Evolutionary conservation across 2,113 vertebrate genomes (phyloP).

Genomic region (Percina caprodes): DNA sequence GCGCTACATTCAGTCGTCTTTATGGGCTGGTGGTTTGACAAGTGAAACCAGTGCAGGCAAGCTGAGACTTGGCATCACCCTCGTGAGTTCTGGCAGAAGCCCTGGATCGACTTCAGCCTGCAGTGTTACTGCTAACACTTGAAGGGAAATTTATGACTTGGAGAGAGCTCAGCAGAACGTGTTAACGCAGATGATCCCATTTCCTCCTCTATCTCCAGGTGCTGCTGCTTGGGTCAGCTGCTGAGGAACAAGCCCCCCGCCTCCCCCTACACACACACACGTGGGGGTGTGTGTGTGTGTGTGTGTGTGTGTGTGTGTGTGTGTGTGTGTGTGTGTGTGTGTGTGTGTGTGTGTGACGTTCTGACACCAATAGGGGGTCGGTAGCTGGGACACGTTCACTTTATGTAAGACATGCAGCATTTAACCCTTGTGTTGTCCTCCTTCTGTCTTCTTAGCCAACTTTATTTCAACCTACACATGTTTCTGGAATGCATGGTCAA

Average conservation of each 20-base stretch:
- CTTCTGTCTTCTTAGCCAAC: too few species aligned
- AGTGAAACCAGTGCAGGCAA: conserved; percentile 54
- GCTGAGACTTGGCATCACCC: conserved; percentile 57
- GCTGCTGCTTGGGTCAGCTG: conserved; percentile 3
- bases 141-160: conserved; percentile 56
- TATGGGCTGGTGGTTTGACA: conserved; percentile 30
- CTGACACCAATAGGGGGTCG: neutral
- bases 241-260: neutral
- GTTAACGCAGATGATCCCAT: conserved; percentile 54
- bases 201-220: conserved; percentile 46
- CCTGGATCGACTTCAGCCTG: conserved; percentile 29
- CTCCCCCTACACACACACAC: too few species aligned
- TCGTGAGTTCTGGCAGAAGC: conserved; percentile 39
- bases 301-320: neutral
- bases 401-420: neutral
- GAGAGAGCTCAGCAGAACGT: conserved; percentile 52
- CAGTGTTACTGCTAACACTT: conserved; percentile 43
- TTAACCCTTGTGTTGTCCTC: too few species aligned
- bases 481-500: too few species aligned
- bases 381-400: neutral
- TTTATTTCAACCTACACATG: too few species aligned
- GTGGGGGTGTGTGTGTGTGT: too few species aligned
- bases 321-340: neutral
- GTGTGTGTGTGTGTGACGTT: neutral
- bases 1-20: conserved; percentile 42